Base-by-base conservation (phyloP, 2,888 invertebrate species). In the Archips xylosteana region DNA sequence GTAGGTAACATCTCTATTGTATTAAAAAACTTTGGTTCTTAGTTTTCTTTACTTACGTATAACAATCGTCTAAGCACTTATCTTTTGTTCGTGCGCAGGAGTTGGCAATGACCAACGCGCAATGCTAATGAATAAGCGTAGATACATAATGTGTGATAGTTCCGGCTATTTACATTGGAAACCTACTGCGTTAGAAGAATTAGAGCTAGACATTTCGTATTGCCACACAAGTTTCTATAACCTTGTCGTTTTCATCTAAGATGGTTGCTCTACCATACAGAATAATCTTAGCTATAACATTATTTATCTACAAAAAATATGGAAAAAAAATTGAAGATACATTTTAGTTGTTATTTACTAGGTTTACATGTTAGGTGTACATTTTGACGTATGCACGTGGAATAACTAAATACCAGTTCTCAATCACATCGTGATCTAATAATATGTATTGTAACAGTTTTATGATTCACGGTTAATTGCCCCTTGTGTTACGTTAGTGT, bases 101-200 rank as follows among this genome's bases (percentile, higher is more conserved):
- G 59, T 49, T 15, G 12, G n/a, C 47, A 49, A 73, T 51, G 51
- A 59, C 73, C 69, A 49, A 64, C 69, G 34, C 59, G 64, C 59
- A 39, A 63, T 68, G 39, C 47, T 73, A 73, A 64, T 72, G 62
- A 62, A 61, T 39, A 36, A 47, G 32, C 45, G n/a, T n/a, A 63
- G 69, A 74, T 74, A 69, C 69, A n/a, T 12, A 3, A 12, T 10
- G n/a, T 23, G 15, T 34, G 70, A 74, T 74, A 70, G 74, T 74
- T 74, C 74, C 74, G 74, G 70, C 60, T 39, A 61, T 74, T 70
- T 64, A 47, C 73, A 60, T 70, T 74, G 65, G 74, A 69, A 70
- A 70, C 61, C 64, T 61, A n/a, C 54, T 15, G 42, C 42, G 6
- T 15, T 13, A 39, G 9, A 57, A 8, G 8, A 57, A 67, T 42